Evolutionary conservation across 2,888 invertebrate genomes (phyloP).

Genomic region (Alsophila aescularia): DNA sequence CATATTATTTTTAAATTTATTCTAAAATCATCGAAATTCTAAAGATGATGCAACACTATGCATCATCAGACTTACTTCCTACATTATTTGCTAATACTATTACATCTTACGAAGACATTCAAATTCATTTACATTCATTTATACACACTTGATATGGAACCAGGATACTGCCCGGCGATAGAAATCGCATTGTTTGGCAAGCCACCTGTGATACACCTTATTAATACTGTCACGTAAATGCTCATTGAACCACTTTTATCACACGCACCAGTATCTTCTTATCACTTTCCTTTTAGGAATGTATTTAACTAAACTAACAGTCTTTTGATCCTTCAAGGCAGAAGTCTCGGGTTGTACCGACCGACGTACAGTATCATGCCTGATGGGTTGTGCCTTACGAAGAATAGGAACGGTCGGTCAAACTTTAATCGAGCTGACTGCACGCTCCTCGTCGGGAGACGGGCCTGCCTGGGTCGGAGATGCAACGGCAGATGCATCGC

Average conservation of each 20-base stretch:
- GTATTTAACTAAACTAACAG: slow-evolving; percentile 76
- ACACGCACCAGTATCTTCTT: slow-evolving; percentile 73
- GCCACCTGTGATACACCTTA: slow-evolving; percentile 64
- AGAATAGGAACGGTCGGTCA: slow-evolving; percentile 94
- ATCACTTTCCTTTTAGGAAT: slow-evolving; percentile 80
- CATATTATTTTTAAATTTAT: slow-evolving; percentile 46
- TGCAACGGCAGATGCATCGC: slow-evolving; percentile 87
- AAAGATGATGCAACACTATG: slow-evolving; percentile 52
- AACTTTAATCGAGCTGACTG: slow-evolving; percentile 89
- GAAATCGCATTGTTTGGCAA: slow-evolving; percentile 39
- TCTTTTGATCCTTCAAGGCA: slow-evolving; percentile 86
- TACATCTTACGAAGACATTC: slow-evolving; percentile 58
- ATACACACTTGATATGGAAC: slow-evolving; percentile 67
- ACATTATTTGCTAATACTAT: slow-evolving; percentile 50
- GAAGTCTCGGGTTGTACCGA: slow-evolving; percentile 92
- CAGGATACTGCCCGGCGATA: slow-evolving; percentile 45
- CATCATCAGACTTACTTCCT: slow-evolving; percentile 49
- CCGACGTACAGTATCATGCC: slow-evolving; percentile 95
- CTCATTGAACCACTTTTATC: slow-evolving; percentile 72
- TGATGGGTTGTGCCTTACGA: slow-evolving; percentile 95
- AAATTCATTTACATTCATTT: slow-evolving; percentile 58
- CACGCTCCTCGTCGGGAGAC: slow-evolving; percentile 87
- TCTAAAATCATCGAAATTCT: slow-evolving; percentile 51
- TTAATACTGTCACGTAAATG: slow-evolving; percentile 83
- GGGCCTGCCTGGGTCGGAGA: slow-evolving; percentile 88